phyloP scores from a whole-genome alignment of 2,797 vertebrate genomes.

The Pangasius krempfi region DNA sequence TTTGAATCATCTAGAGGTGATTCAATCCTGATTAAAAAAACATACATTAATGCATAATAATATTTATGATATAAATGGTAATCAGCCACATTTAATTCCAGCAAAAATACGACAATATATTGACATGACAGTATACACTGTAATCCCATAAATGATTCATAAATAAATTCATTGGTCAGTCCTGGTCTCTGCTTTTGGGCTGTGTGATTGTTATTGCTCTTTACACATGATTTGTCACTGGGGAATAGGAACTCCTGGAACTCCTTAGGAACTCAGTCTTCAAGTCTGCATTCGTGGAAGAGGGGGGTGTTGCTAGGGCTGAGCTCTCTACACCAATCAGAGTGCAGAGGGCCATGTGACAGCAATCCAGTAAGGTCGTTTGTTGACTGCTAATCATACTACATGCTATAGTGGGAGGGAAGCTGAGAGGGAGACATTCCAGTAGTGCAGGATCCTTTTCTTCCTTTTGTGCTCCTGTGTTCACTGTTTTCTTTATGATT shows the following conservation, averaged over 20 bases:
- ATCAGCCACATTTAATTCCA: not conserved
- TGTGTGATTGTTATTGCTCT: not conserved
- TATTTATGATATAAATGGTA: not conserved
- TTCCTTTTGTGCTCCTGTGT: not conserved
- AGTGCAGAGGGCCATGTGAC: conserved; percentile 38
- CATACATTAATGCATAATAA: not conserved
- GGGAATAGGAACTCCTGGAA: conserved; percentile 13
- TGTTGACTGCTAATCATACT: conserved; percentile 37
- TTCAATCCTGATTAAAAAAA: not conserved
- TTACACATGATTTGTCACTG: conserved; percentile 8
- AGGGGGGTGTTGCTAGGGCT: conserved; percentile 51
- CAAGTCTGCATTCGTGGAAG: conserved; percentile 27
- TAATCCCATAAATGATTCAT: not conserved
- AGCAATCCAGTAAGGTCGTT: conserved; percentile 20
- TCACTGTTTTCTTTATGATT: not conserved
- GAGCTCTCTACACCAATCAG: conserved; percentile 59
- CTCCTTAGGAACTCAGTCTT: conserved; percentile 44
- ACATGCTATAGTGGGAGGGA: conserved; percentile 26
- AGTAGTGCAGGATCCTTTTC: conserved; percentile 13
- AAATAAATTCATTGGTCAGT: not conserved
- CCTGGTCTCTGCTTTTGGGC: not conserved
- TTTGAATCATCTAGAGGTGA: not conserved
- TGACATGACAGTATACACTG: not conserved
- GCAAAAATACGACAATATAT: not conserved
- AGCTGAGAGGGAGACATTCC: conserved; percentile 27